phyloP scores from a whole-genome alignment of 1,140 invertebrate species.

The Ceratina japonica region DNA sequence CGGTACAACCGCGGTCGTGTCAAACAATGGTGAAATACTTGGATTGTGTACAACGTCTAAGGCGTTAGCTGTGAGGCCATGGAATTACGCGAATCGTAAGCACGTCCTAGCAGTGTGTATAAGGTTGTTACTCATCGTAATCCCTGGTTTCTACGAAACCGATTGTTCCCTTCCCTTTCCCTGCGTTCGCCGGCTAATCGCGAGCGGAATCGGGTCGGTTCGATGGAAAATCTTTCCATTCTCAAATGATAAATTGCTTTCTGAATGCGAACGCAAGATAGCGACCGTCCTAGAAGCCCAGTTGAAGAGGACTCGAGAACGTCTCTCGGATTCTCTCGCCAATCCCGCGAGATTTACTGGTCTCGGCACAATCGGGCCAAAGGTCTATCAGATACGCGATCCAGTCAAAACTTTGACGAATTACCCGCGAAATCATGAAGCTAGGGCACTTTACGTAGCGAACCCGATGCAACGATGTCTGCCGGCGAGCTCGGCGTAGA shows the following conservation, averaged over 20 bases:
- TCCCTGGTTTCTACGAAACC: not conserved
- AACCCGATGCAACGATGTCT: not conserved
- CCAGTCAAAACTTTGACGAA: not conserved
- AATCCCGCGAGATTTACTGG: not conserved
- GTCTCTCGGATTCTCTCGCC: not conserved
- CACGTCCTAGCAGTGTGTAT: no score
- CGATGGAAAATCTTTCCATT: not conserved
- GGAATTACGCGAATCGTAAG: no score
- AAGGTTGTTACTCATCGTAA: no score
- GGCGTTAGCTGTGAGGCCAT: no score
- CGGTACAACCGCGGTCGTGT: not conserved
- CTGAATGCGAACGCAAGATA: not conserved
- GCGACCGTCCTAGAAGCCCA: not conserved
- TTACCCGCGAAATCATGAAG: not conserved
- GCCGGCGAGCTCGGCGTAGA: constrained; percentile 10
- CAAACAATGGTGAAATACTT: not conserved
- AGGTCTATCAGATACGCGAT: not conserved
- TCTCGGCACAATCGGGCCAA: not conserved
- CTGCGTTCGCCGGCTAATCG: not conserved
- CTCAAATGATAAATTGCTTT: not conserved
- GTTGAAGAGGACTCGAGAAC: not conserved
- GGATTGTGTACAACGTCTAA: not conserved
- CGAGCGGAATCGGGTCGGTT: not conserved
- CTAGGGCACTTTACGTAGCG: not conserved
- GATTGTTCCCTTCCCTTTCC: not conserved